A percentile compares a stretch with the other conserved stretches of the same genome.
Evolutionary conservation across 2,888 invertebrate genomes (phyloP).

Genomic region (Plebejus melissa): DNA sequence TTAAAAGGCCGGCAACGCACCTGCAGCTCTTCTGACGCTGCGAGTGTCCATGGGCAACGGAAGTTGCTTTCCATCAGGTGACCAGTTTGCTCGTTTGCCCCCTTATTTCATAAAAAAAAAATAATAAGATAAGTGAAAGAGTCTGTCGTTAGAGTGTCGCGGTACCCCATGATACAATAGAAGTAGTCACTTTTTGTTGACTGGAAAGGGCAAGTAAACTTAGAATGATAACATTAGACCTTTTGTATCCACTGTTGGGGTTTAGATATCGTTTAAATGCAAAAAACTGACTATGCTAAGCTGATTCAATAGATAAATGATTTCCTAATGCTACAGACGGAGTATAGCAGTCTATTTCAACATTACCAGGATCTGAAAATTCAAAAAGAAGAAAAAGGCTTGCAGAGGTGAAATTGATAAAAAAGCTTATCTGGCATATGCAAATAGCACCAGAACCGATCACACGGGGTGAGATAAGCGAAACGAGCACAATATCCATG

Average conservation of each 20-base stretch:
- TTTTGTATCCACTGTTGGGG: neutral
- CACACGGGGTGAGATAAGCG: neutral
- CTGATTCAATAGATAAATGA: neutral
- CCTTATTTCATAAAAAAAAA: too few relatives aligned
- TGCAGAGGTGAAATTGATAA: neutral
- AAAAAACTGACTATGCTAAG: neutral
- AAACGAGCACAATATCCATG: neutral
- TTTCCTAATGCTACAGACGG: neutral
- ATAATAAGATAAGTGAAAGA: too few relatives aligned
- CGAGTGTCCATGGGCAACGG: too few relatives aligned
- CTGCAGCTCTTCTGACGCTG: too few relatives aligned
- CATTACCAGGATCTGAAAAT: neutral
- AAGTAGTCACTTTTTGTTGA: neutral
- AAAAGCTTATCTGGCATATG: slow-evolving; percentile 15
- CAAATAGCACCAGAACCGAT: slow-evolving; percentile 3
- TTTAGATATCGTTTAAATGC: neutral
- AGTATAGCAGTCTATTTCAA: neutral
- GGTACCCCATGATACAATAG: neutral
- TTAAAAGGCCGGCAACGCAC: too few relatives aligned
- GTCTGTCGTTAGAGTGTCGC: neutral
- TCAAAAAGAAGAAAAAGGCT: neutral
- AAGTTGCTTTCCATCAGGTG: too few relatives aligned
- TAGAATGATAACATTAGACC: neutral
- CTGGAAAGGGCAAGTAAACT: neutral
- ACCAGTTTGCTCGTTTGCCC: too few relatives aligned